These are phyloP conservation scores for Acanthosepion esculentum DNA, from an alignment of 2,888 invertebrate genomes.

Conservation along the genomic window DNA sequence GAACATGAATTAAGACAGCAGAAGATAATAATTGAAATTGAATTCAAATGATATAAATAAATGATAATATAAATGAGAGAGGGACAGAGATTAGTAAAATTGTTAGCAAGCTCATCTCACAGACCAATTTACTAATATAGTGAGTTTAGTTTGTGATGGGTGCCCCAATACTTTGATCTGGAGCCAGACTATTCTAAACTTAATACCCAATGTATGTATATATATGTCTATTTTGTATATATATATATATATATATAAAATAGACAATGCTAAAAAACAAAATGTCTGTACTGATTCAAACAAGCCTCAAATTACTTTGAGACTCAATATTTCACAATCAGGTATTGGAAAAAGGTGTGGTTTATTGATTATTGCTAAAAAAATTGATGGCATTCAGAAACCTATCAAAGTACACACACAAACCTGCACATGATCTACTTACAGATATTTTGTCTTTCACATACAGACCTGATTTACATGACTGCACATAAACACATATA, in stretches of 20 bases:
- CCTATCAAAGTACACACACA: not conserved
- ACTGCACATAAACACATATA: not conserved
- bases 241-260: not conserved
- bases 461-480: not conserved
- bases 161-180: not conserved
- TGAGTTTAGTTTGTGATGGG: not conserved
- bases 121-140: not conserved
- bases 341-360: not conserved
- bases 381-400: not conserved
- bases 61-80: too few species aligned
- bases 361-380: constrained; percentile 21
- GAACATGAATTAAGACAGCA: too few species aligned
- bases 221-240: not conserved
- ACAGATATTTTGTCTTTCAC: too few species aligned
- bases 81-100: not conserved
- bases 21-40: too few species aligned
- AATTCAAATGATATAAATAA: too few species aligned
- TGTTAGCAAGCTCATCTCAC: not conserved
- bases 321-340: constrained; percentile 20
- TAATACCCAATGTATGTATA: not conserved
- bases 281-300: not conserved
- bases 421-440: too few species aligned
- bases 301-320: not conserved
- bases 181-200: not conserved
- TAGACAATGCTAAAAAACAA: not conserved